Evolutionary conservation across 2,113 vertebrate species (phyloP), one percentile per base, ranked within the genome.

Genomic region (Apeltes quadracus): DNA sequence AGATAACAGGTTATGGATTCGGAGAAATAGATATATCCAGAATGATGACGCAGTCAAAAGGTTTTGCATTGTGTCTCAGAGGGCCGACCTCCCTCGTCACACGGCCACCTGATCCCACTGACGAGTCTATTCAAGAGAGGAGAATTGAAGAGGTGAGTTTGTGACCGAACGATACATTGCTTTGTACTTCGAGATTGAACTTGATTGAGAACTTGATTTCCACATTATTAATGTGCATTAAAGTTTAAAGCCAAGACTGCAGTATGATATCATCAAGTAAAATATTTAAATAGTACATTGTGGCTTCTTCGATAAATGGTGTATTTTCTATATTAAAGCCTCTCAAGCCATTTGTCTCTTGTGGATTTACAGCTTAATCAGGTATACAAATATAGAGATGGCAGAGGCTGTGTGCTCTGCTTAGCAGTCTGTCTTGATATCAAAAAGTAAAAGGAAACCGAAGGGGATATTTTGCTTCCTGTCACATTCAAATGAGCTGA

Each of bases 401-500:
- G 61, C 27, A 65, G 29, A 54, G 50, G 14, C 56, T 34, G n/a
- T 50, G 61, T 57, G 32, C 34, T 66, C 18, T 27, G 25, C 44
- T 73, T 16, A 69, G 80, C 44, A 38, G 68, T 64, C 54, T 73
- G 39, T 65, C 76, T 44, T 65, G n/a, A n/a, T n/a, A n/a, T n/a
- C n/a, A 63, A 61, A 66, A 75, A 18, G 46, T 20, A 55, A 66
- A 62, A 2, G 12, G 20, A 63, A n/a, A 50, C 43, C 78, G 3
- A 44, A 1, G 6, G 51, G 16, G 16, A 51, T 9, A 23, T 46
- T 50, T 76, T 55, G 23, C 34, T 6, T 58, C 27, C 20, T n/a
- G 63, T 62, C 5, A 13, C 14, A 71, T 73, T 53, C 56, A 72
- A 55, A 87, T 84, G 10, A 83, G 29, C 67, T 72, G 48, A 81